These are phyloP conservation scores for Pseudorectes ferrugineus DNA, from an alignment of 2,113 vertebrate species.

Conservation along the genomic window DNA sequence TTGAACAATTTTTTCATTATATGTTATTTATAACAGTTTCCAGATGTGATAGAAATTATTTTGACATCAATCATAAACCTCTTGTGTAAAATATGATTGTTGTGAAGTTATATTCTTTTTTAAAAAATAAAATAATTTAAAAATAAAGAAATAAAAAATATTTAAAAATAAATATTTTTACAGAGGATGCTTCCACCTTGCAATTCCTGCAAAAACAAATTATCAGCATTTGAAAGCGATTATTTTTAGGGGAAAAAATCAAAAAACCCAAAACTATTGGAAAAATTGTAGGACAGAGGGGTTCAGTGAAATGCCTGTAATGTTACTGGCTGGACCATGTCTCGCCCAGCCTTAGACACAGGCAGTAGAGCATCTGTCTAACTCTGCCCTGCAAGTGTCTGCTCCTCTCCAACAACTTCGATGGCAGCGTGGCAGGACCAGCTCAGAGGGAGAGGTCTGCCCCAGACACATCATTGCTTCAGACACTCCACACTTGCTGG, in stretches of 20 bases:
- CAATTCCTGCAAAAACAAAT: background rate
- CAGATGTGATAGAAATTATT: background rate
- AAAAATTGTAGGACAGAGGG: background rate
- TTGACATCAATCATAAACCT: background rate
- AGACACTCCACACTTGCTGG: no score
- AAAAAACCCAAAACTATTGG: background rate
- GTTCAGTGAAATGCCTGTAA: background rate
- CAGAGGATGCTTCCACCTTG: background rate
- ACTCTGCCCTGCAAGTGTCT: background rate
- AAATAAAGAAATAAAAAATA: background rate
- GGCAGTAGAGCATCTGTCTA: background rate
- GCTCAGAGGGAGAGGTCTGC: background rate
- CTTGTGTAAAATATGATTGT: background rate
- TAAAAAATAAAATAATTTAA: background rate
- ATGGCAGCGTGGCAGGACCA: background rate
- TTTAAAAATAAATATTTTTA: background rate
- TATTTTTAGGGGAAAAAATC: background rate
- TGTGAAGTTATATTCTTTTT: background rate
- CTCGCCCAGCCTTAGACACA: background rate
- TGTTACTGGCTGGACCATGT: rapidly evolving
- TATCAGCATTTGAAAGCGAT: background rate
- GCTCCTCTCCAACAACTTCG: rapidly evolving
- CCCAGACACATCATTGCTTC: background rate
- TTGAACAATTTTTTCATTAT: background rate
- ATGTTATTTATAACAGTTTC: background rate